Conservation (phyloP, 2,113 vertebrate genomes). For the Caretta caretta region DNA sequence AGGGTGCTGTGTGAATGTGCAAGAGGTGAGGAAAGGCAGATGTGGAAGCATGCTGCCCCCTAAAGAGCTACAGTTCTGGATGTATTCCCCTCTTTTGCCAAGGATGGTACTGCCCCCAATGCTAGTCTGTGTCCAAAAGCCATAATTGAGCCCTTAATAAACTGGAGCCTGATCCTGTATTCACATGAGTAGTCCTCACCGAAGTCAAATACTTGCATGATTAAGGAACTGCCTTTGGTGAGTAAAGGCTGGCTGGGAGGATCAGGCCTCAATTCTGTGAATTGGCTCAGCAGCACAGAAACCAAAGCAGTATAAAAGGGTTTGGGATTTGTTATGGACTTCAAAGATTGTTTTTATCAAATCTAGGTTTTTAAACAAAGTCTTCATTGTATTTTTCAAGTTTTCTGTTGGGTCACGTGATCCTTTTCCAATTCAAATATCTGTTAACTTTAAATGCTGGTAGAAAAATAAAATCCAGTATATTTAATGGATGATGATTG, state of each 20-base stretch:
- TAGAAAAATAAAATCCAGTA: neutral
- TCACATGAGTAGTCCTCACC: neutral
- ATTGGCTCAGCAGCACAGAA: neutral
- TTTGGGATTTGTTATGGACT: neutral
- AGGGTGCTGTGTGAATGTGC: neutral
- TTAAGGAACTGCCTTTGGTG: neutral
- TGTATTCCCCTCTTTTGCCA: neutral
- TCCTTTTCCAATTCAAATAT: neutral
- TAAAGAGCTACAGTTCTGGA: neutral
- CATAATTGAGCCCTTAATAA: neutral
- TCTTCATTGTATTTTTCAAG: neutral
- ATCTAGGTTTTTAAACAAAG: too few species aligned
- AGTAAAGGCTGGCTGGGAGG: neutral
- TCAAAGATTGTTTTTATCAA: neutral
- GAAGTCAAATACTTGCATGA: neutral
- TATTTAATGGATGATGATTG: neutral
- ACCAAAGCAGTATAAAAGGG: neutral
- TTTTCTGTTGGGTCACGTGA: neutral
- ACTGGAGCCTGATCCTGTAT: neutral
- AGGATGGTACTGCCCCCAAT: rapidly evolving
- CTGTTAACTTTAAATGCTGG: neutral
- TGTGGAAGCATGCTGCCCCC: neutral
- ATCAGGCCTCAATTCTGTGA: neutral
- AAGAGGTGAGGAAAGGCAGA: neutral
- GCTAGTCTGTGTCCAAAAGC: neutral